Conservation (phyloP, 23 tunicate genomes). For the Ciona savignyi region DNA sequence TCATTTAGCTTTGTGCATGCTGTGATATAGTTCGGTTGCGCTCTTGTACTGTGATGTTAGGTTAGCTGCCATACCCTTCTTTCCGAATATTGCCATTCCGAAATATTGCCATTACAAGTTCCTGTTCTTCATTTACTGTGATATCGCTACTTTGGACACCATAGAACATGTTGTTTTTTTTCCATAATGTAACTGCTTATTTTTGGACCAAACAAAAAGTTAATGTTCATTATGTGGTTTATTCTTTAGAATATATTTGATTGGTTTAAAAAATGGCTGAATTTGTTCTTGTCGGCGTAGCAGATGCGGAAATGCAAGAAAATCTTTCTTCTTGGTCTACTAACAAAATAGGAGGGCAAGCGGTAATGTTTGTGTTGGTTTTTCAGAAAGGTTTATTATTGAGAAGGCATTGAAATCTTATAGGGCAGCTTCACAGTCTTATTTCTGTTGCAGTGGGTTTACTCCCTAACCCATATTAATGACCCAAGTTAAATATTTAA, state of each 20-base stretch:
- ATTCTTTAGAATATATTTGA: neutral
- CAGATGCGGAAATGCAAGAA: constrained; percentile 10
- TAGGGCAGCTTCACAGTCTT: too few relatives aligned
- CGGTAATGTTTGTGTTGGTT: constrained; percentile 10
- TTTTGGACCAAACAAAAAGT: neutral
- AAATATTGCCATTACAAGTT: too few relatives aligned
- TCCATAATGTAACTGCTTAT: neutral
- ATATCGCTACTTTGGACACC: neutral
- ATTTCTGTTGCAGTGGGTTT: too few relatives aligned
- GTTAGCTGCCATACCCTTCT: neutral
- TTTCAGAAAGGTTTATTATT: too few relatives aligned
- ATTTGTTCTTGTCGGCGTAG: constrained; percentile 20
- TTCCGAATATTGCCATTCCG: neutral
- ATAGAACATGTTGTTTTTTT: neutral
- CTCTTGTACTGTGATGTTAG: neutral
- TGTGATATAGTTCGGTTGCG: neutral
- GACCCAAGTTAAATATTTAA: too few relatives aligned
- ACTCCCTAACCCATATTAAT: too few relatives aligned
- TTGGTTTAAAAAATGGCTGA: neutral
- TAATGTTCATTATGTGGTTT: neutral
- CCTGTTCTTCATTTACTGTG: neutral
- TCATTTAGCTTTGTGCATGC: neutral
- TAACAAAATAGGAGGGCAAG: constrained; percentile 25
- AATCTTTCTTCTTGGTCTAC: constrained; percentile 6
- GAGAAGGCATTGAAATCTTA: too few relatives aligned